Percentiles rank a stretch among this genome's conserved stretches.
Evolutionary conservation across 2,113 vertebrate genomes (phyloP).

Genomic region (Sphaerodactylus townsendi): DNA sequence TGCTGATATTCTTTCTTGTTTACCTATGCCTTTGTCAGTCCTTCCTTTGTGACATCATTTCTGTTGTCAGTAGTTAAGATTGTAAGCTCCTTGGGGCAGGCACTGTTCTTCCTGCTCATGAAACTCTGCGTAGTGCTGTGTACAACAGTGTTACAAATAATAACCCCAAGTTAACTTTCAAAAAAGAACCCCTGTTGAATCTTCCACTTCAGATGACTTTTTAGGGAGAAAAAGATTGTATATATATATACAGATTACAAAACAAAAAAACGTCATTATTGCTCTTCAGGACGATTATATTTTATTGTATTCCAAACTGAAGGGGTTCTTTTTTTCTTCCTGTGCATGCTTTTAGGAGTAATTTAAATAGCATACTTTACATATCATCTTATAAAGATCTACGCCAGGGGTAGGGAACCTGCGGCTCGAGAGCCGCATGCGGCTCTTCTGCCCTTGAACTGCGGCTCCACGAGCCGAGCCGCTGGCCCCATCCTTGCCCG

Average conservation of each 20-base stretch:
- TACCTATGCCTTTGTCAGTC: not conserved
- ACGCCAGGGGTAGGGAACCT: too few relatives aligned
- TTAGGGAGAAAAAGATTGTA: not conserved
- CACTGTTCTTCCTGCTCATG: too few relatives aligned
- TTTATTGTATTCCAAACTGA: conserved; percentile 6
- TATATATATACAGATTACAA: conserved; percentile 6
- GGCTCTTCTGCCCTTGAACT: too few relatives aligned
- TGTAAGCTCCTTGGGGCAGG: too few relatives aligned
- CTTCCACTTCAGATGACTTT: not conserved
- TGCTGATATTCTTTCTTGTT: not conserved
- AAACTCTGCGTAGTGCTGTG: not conserved
- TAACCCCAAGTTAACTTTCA: not conserved
- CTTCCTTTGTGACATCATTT: not conserved
- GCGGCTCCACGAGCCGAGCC: too few relatives aligned
- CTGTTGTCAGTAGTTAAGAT: too few relatives aligned
- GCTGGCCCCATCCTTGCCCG: too few relatives aligned
- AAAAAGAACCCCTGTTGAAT: not conserved
- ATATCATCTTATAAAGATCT: conserved; percentile 27
- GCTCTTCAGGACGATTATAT: conserved; percentile 6
- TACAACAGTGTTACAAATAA: not conserved
- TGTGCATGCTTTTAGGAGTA: conserved; percentile 28
- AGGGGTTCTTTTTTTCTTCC: conserved; percentile 26
- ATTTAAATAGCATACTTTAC: conserved; percentile 30
- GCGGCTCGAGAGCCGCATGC: too few relatives aligned
- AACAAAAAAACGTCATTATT: conserved; percentile 10